phyloP scores from a whole-genome alignment of 1,140 invertebrate genomes.

The Sinella curviseta region DNA sequence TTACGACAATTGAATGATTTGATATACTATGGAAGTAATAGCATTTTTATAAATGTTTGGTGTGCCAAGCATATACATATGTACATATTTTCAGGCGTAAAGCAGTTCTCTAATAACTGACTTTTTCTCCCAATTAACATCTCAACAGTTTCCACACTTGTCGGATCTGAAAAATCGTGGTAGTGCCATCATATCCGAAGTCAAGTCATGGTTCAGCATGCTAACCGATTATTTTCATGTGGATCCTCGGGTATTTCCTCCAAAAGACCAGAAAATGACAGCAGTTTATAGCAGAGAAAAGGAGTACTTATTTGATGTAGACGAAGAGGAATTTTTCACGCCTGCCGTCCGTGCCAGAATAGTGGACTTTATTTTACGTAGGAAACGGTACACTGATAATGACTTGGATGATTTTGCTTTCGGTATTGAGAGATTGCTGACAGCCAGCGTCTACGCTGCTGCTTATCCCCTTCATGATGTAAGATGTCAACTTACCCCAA shows the following conservation, averaged over 20 bases:
- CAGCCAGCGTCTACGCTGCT: conserved; percentile 70
- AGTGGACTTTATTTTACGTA: conserved; percentile 86
- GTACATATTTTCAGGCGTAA: too few species aligned
- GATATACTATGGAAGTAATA: too few species aligned
- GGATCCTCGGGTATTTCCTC: conserved; percentile 68
- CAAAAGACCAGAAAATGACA: conserved; percentile 67
- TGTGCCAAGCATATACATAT: too few species aligned
- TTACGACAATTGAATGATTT: too few species aligned
- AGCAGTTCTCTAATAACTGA: too few species aligned
- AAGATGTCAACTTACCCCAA: conserved; percentile 53
- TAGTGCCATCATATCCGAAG: conserved; percentile 63
- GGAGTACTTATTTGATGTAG: conserved; percentile 84
- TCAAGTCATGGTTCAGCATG: conserved; percentile 63
- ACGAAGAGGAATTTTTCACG: conserved; percentile 79
- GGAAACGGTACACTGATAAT: conserved; percentile 74
- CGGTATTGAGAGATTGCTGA: conserved; percentile 79
- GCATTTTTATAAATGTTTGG: too few species aligned
- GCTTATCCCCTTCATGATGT: conserved; percentile 91
- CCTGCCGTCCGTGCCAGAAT: conserved; percentile 80
- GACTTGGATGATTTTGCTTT: conserved; percentile 70
- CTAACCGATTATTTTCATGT: conserved; percentile 65
- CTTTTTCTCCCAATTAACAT: too few species aligned
- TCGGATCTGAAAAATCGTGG: conserved; percentile 62
- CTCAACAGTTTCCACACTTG: conserved; percentile 68
- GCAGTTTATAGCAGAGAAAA: conserved; percentile 83